Conservation (phyloP, 2,113 vertebrate genomes). For the Fulmarus glacialis region DNA sequence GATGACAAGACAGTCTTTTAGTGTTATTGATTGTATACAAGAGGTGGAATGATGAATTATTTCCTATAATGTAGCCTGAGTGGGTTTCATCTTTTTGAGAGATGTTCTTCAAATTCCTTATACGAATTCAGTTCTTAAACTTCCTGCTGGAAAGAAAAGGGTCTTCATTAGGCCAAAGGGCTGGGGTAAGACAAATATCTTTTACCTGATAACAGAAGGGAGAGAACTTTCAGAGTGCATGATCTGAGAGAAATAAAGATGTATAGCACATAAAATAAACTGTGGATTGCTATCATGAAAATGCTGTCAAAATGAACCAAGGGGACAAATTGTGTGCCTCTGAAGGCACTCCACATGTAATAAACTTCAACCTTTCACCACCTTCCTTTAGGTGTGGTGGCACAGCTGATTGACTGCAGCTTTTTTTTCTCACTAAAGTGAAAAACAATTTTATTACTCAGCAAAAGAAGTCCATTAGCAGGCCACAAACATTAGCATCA, state of each 20-base stretch:
- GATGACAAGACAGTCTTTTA: conserved; percentile 75
- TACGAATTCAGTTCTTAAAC: conserved; percentile 24
- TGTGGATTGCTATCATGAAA: not conserved
- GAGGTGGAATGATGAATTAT: conserved; percentile 72
- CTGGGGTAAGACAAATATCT: not conserved
- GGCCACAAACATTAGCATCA: not conserved
- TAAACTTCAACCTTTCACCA: not conserved
- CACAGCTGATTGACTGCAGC: not conserved
- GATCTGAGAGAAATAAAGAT: not conserved
- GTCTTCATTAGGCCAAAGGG: not conserved
- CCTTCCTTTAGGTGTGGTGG: not conserved
- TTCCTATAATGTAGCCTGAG: conserved; percentile 30
- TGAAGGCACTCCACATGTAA: not conserved
- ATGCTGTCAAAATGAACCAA: not conserved
- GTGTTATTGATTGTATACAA: conserved; percentile 80
- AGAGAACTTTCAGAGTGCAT: not conserved
- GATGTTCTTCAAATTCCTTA: not conserved
- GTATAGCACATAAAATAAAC: conserved; percentile 9
- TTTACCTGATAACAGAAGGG: conserved; percentile 6
- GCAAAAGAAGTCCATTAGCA: not conserved
- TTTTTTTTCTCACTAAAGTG: not conserved
- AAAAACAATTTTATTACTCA: not conserved
- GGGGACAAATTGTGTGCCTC: not conserved
- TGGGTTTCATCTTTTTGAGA: conserved; percentile 49
- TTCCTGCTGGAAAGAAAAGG: conserved; percentile 51